Base-by-base conservation (phyloP, 2,113 vertebrate species). In the Psilopogon haemacephalus region DNA sequence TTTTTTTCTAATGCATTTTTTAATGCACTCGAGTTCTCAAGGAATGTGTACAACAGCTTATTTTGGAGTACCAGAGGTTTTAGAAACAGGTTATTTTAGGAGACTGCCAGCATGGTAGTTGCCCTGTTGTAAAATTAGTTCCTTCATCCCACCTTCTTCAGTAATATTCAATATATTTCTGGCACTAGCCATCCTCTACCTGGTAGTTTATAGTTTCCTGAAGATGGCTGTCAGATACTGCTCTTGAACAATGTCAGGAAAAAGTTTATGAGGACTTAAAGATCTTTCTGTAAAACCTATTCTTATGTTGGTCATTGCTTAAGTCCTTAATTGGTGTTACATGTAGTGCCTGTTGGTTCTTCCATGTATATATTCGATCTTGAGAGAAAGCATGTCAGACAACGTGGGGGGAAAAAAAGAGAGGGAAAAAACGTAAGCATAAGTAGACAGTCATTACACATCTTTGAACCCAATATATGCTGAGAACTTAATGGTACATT, bases 81-180 rank as follows among this genome's bases (percentile, higher is more conserved):
- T 35, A 93, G 71, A 85, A 91, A 60, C 15, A n/a, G 37, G 26
- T 10, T 12, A 24, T 69, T 69, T 69, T 69, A 89, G 9, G 8
- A 20, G 9, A 42, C 37, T 0, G 0, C 4, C 14, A 50, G 6
- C 13, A 23, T 4, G 5, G 6, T 56, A 67, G 8, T 19, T 74
- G 28, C 8, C 1, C 1, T 82, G 16, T 5, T 71, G 33, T 33
- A 56, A 81, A 77, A 75, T 2, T 0, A 1, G 3, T 69, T 63
- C 7, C 7, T 63, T 24, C 1, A 0, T n/a, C 18, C 3, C 13
- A 33, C 12, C 40, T 73, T 69, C 55, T 70, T 67, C 93, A 72
- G 26, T 42, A 90, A 8, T 18, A 55, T 9, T 76, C 15, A 80
- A 17, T 77, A 24, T 5, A 12, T 83, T 90, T 76, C 75, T 83